Conservation (phyloP, 2,797 vertebrate genomes). For the Sebastiscus albofasciatus region DNA sequence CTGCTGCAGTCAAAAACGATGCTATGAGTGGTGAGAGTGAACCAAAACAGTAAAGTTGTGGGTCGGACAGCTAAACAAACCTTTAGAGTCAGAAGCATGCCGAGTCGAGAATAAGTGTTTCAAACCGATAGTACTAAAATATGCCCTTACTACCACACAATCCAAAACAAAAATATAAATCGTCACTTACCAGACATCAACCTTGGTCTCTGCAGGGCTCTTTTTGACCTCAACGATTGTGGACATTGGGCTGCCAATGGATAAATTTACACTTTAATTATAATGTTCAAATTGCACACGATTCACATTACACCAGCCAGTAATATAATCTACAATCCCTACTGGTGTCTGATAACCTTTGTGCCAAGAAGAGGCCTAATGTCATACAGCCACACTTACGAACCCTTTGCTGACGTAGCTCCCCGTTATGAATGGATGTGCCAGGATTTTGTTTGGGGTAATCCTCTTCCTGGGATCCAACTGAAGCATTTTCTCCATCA, state of each 20-base stretch:
- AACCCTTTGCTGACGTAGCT: neutral
- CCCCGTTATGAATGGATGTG: neutral
- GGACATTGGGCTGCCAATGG: neutral
- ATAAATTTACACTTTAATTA: neutral
- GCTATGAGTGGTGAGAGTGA: too few relatives aligned
- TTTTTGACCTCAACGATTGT: neutral
- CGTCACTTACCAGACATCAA: neutral
- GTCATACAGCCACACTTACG: neutral
- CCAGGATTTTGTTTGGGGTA: neutral
- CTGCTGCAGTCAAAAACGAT: too few relatives aligned
- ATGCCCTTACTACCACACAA: neutral
- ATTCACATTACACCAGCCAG: neutral
- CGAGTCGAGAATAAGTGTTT: neutral
- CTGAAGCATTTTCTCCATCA: conserved; percentile 11
- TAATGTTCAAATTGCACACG: neutral
- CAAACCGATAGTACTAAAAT: neutral
- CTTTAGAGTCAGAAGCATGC: neutral
- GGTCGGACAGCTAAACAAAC: too few relatives aligned
- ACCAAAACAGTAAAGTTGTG: too few relatives aligned
- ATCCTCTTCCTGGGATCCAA: neutral
- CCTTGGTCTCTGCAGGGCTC: neutral
- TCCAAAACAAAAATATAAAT: neutral
- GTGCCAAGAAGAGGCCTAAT: neutral
- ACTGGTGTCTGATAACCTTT: neutral
- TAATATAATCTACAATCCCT: neutral